Evolutionary conservation across 2,113 vertebrate species (phyloP).

Genomic region (Blennius ocellaris): DNA sequence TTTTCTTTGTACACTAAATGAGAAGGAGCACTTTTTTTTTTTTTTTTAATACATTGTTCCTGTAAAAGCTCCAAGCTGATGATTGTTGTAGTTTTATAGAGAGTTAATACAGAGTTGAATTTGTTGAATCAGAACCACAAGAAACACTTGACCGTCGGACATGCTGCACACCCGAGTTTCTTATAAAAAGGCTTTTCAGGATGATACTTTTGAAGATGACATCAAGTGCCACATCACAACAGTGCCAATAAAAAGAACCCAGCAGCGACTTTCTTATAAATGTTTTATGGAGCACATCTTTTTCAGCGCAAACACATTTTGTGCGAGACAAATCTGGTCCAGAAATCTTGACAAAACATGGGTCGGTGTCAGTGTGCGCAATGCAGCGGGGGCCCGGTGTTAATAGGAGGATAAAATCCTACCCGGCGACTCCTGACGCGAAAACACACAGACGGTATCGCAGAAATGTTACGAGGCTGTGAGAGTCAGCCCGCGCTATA

Average conservation of each 20-base stretch:
- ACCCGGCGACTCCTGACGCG: not conserved
- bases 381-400: not conserved
- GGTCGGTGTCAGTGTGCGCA: conserved; percentile 4
- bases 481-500: conserved; percentile 10
- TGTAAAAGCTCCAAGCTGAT: no score
- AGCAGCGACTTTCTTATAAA: not conserved
- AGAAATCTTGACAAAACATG: not conserved
- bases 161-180: not conserved
- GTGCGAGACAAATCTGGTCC: not conserved
- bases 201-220: not conserved
- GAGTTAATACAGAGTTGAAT: not conserved
- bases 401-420: not conserved
- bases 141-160: conserved; percentile 7
- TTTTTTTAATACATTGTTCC: no score
- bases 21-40: no score
- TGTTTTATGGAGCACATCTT: not conserved
- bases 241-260: not conserved
- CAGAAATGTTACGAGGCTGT: conserved; percentile 3
- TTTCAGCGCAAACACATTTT: not conserved
- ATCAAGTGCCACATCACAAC: not conserved
- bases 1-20: not conserved
- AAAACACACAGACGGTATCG: conserved; percentile 16
- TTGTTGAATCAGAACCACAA: conserved; percentile 8
- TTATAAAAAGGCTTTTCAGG: conserved; percentile 3
- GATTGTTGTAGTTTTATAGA: no score